Evolutionary conservation across 2,113 vertebrate species (phyloP), one percentile per base, ranked within the genome.

Genomic region (Apodemus speciosus): DNA sequence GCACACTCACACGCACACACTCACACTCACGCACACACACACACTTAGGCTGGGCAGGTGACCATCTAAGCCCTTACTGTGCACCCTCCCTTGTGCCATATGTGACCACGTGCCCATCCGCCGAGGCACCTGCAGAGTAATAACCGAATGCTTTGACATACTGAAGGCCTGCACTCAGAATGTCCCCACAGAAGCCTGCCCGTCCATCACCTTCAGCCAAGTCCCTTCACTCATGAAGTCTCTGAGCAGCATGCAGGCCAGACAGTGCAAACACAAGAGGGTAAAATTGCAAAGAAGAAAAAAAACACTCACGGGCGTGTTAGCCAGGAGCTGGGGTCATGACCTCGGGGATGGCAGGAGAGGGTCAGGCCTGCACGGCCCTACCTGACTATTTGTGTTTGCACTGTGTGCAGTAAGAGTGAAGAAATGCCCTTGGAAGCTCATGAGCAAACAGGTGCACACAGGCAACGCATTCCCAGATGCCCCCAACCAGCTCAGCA

Each of bases 141-240:
- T 15, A 2, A 53, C 49, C 0, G 1, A 9, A 30, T 2, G 2
- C 46, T 13, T 1, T 25, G 23, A 58, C n/a, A 88, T 15, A 11
- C 68, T 27, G 49, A 58, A 58, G 64, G 15, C 21, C 21, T n/a
- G 11, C 71, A 3, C 56, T 23, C 58, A 27, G 32, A 27, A 49
- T 38, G 43, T 6, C 25, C 27, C 27, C 58, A 11, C 58, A 16
- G 11, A 62, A 6, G 23, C 71, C 58, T 35, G 81, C 71, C 71
- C 32, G 13, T 13, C 23, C 4, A 0, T 6, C 25, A 0, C 4
- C 4, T 66, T 27, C 11, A 15, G 35, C 46, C 0, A 9, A 27
- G 71, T 4, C 9, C 46, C 69, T 40, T n/a, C 2, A 2, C n/a
- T 25, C 60, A 4, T 13, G 73, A 14, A 68, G 30, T n/a, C 21